A percentile compares a stretch with the other conserved stretches of the same genome.
Conservation (phyloP, 2,888 invertebrate species). For the Drosophila subquinaria region DNA sequence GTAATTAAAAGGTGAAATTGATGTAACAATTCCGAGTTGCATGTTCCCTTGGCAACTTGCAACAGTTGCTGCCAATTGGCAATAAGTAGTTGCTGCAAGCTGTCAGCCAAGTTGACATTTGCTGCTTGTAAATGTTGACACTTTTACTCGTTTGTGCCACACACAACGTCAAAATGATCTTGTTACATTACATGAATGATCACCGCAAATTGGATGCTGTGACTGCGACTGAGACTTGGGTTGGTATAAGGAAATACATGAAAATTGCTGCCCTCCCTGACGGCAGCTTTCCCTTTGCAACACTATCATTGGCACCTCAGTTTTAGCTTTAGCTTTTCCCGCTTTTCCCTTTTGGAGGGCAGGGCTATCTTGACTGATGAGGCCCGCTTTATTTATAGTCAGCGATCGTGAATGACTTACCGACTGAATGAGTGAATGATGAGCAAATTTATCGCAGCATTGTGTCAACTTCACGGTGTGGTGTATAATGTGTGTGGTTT, state of each 20-base stretch:
- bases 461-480: constrained; percentile 67
- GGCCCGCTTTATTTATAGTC: constrained; percentile 79
- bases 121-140: constrained; percentile 85
- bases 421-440: constrained; percentile 79
- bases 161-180: constrained; percentile 71
- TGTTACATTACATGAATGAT: constrained; percentile 81
- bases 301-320: constrained; percentile 74
- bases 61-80: constrained; percentile 67
- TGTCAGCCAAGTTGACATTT: constrained; percentile 84
- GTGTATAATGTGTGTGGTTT: constrained; percentile 34
- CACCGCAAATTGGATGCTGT: constrained; percentile 76
- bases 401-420: constrained; percentile 77
- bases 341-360: too few relatives aligned
- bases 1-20: constrained; percentile 77
- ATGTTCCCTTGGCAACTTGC: constrained; percentile 30
- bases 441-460: constrained; percentile 82
- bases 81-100: constrained; percentile 35
- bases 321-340: constrained; percentile 15
- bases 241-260: constrained; percentile 65
- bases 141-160: constrained; percentile 74
- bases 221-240: background rate
- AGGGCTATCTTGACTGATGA: constrained; percentile 67
- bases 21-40: constrained; percentile 68
- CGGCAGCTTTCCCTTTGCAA: constrained; percentile 38
- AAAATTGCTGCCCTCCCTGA: constrained; percentile 47